Conservation (phyloP, 2,797 vertebrate species). For the Borostomias antarcticus region DNA sequence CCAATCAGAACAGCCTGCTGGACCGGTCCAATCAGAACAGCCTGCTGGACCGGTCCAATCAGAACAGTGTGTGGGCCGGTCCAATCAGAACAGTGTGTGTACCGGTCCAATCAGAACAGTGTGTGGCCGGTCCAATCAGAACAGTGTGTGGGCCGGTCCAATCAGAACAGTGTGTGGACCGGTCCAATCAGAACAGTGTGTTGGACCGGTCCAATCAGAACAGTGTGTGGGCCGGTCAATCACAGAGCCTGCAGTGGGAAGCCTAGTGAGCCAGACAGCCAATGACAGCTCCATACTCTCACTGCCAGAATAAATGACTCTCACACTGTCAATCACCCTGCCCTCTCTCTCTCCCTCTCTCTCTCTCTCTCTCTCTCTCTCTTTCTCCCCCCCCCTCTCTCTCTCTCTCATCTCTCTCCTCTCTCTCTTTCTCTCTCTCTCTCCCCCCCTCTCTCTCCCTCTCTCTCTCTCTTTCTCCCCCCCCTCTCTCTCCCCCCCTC, state of each 20-base stretch:
- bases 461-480: slow-evolving; percentile 11
- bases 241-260: slow-evolving; percentile 16
- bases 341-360: slow-evolving; percentile 7
- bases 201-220: background rate
- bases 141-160: background rate
- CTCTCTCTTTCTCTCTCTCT: slow-evolving; percentile 7
- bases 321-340: slow-evolving; percentile 9
- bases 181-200: slow-evolving; percentile 6
- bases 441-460: slow-evolving; percentile 4
- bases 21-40: no score
- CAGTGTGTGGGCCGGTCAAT: slow-evolving; percentile 2
- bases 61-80: no score
- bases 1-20: no score
- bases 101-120: no score
- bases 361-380: slow-evolving; percentile 10
- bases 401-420: no score
- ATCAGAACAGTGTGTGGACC: background rate
- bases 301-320: background rate
- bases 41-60: no score
- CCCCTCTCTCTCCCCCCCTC: no score
- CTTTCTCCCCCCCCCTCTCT: slow-evolving; percentile 6
- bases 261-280: slow-evolving; percentile 26
- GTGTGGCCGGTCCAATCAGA: no score
- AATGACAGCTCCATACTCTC: slow-evolving; percentile 8
- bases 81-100: no score